These are phyloP conservation scores for Psittacula derbiana DNA, from an alignment of 2,797 vertebrate species.

Conservation along the genomic window DNA sequence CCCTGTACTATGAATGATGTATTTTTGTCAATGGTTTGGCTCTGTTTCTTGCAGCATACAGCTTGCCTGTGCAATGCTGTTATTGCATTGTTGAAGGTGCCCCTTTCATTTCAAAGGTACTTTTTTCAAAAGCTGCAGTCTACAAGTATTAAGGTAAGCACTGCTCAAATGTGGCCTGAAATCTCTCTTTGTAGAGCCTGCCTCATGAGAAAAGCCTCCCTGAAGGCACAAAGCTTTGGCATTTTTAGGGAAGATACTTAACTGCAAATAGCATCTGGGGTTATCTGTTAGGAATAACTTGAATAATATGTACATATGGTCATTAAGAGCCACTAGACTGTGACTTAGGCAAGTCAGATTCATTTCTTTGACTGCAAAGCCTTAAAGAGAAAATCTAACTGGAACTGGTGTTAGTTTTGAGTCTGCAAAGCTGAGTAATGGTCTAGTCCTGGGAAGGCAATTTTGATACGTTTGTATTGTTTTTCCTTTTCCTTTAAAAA, in stretches of 20 bases:
- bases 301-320: neutral
- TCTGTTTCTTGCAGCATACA: slow-evolving; percentile 84
- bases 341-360: neutral
- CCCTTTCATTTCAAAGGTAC: slow-evolving; percentile 95
- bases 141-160: slow-evolving; percentile 94
- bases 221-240: neutral
- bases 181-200: neutral
- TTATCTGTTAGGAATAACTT: slow-evolving; percentile 1
- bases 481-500: neutral
- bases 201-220: neutral
- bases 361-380: neutral
- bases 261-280: neutral
- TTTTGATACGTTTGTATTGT: neutral
- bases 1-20: neutral
- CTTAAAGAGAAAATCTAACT: neutral
- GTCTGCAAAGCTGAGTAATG: neutral
- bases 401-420: neutral
- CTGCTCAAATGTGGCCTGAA: neutral
- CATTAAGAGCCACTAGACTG: neutral
- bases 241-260: neutral
- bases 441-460: neutral
- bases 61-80: slow-evolving; percentile 94
- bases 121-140: slow-evolving; percentile 99
- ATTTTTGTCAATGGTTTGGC: neutral
- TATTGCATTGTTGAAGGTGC: slow-evolving; percentile 93